These are phyloP conservation scores for Rhingia campestris DNA, from an alignment of 2,888 invertebrate genomes.

Conservation along the genomic window DNA sequence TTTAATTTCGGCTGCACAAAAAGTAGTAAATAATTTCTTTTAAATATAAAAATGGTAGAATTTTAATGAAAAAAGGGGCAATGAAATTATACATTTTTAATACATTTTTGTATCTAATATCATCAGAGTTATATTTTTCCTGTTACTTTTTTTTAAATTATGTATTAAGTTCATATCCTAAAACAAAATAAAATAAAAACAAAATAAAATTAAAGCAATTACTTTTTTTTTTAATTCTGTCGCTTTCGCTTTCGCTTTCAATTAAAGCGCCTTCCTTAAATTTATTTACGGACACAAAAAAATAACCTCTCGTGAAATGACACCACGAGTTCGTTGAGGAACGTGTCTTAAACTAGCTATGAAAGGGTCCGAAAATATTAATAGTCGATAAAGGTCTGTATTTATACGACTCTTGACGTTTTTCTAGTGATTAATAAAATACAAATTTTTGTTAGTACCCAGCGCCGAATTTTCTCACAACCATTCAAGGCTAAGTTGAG, in stretches of 20 bases:
- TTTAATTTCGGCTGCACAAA: neutral
- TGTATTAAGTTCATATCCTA: too few relatives aligned
- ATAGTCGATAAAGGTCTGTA: neutral
- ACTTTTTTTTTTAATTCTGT: neutral
- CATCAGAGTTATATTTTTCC: too few relatives aligned
- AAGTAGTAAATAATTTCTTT: neutral
- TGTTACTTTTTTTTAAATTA: too few relatives aligned
- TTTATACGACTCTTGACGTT: neutral
- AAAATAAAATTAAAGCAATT: neutral
- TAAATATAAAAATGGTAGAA: too few relatives aligned
- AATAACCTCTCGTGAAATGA: neutral
- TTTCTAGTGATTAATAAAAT: neutral
- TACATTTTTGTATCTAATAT: too few relatives aligned
- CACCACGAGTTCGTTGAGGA: neutral
- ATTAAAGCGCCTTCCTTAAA: constrained; percentile 3
- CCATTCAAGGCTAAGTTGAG: too few relatives aligned
- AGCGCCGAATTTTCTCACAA: too few relatives aligned
- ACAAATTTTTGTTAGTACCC: too few relatives aligned
- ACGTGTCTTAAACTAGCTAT: neutral
- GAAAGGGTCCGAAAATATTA: neutral
- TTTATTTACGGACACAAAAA: neutral
- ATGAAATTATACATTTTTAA: too few relatives aligned
- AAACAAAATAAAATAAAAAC: too few relatives aligned
- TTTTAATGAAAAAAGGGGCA: neutral
- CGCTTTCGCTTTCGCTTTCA: constrained; percentile 1